Evolutionary conservation across 1,140 invertebrate genomes (phyloP).

Genomic region (Macrobrachium nipponense): DNA sequence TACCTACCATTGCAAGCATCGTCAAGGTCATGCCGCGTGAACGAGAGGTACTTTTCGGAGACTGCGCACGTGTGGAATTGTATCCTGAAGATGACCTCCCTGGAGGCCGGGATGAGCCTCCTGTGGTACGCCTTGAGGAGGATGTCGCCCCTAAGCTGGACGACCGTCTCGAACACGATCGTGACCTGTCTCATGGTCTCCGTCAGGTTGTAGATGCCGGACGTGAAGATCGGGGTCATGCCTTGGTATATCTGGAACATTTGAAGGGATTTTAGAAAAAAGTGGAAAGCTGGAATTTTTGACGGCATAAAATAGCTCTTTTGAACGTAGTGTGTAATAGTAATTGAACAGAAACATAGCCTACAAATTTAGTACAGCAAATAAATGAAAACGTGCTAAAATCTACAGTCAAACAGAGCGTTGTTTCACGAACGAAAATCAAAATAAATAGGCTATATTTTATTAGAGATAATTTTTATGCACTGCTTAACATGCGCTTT

Average conservation of each 20-base stretch:
- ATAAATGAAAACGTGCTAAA: too few species aligned
- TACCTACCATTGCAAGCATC: constrained; percentile 81
- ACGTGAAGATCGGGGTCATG: constrained; percentile 88
- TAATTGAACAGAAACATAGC: too few species aligned
- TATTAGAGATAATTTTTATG: too few species aligned
- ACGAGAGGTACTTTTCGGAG: constrained; percentile 83
- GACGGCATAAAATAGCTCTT: too few species aligned
- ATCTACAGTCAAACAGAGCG: too few species aligned
- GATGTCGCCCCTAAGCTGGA: constrained; percentile 88
- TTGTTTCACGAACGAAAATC: too few species aligned
- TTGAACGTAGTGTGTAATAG: too few species aligned
- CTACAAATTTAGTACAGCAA: too few species aligned
- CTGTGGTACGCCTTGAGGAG: constrained; percentile 90
- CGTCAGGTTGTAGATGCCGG: constrained; percentile 80
- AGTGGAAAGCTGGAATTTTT: not conserved
- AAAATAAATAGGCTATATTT: too few species aligned
- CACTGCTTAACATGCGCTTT: too few species aligned
- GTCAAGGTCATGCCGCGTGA: constrained; percentile 88
- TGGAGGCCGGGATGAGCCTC: constrained; percentile 66
- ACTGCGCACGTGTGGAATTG: constrained; percentile 95
- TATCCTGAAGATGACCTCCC: constrained; percentile 80
- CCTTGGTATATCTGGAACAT: constrained; percentile 79
- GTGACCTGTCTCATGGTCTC: constrained; percentile 69
- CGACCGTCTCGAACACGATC: constrained; percentile 73
- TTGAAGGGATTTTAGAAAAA: too few species aligned